phyloP scores from a whole-genome alignment of 1,140 invertebrate species.

The Drosophila sechellia region DNA sequence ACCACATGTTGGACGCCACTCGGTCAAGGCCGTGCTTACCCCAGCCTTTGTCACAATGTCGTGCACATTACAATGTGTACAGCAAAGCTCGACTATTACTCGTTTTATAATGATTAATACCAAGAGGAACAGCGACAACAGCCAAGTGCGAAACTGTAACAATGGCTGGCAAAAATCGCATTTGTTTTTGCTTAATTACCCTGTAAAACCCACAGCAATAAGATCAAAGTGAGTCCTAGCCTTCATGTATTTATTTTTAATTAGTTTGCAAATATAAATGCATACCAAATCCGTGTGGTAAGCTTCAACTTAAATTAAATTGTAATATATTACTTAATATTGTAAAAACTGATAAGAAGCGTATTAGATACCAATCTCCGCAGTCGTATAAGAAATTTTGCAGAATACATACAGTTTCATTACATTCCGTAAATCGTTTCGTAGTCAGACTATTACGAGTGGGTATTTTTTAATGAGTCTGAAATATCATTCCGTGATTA shows the following conservation, averaged over 20 bases:
- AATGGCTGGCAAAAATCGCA: constrained; percentile 44
- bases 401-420: too few relatives aligned
- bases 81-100: constrained; percentile 21
- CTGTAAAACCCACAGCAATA: neutral
- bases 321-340: too few relatives aligned
- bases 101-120: constrained; percentile 39
- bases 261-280: neutral
- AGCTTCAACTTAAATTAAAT: too few relatives aligned
- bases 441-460: neutral
- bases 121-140: constrained; percentile 31
- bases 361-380: too few relatives aligned
- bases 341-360: too few relatives aligned
- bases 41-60: constrained; percentile 64
- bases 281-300: too few relatives aligned
- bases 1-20: constrained; percentile 68
- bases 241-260: neutral
- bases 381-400: too few relatives aligned
- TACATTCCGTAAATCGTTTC: neutral
- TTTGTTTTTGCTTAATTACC: constrained; percentile 1
- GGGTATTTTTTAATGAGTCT: constrained; percentile 16
- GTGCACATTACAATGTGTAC: constrained; percentile 54
- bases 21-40: constrained; percentile 69
- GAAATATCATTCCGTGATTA: constrained; percentile 30
- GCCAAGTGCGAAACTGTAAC: constrained; percentile 58
- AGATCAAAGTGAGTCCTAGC: neutral